Evolutionary conservation across 2,797 vertebrate species (phyloP).

Genomic region (Schizopygopsis pylzovi): DNA sequence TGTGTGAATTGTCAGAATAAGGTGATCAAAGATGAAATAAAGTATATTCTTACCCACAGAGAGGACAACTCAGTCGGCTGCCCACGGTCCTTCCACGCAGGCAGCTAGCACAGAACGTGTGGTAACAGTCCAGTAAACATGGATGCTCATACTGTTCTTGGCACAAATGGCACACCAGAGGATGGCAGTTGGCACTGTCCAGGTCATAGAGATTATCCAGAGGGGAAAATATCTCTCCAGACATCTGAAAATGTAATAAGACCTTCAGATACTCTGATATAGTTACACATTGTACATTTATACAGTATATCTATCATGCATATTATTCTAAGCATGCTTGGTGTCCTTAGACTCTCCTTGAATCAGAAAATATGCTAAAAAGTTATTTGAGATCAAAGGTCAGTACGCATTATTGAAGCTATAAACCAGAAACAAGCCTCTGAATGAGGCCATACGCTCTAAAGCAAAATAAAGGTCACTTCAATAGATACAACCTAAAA

Average conservation of each 20-base stretch:
- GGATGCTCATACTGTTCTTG: slow-evolving; percentile 83
- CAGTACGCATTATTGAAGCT: neutral
- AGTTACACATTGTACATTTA: slow-evolving; percentile 7
- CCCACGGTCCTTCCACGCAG: slow-evolving; percentile 79
- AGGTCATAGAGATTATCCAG: slow-evolving; percentile 76
- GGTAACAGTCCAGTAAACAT: slow-evolving; percentile 87
- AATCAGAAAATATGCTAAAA: neutral
- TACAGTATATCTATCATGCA: neutral
- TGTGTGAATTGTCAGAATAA: neutral
- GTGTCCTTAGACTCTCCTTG: neutral
- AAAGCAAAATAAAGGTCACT: neutral
- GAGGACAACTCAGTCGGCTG: slow-evolving; percentile 79
- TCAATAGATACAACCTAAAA: neutral
- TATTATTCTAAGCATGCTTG: neutral
- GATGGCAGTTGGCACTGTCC: slow-evolving; percentile 81
- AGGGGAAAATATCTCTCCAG: slow-evolving; percentile 82
- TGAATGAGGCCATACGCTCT: neutral
- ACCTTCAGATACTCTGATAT: slow-evolving; percentile 29
- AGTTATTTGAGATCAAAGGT: neutral
- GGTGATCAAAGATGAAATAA: neutral
- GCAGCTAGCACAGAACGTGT: slow-evolving; percentile 85
- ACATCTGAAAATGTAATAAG: slow-evolving; percentile 73
- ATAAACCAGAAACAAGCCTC: neutral
- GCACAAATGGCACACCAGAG: slow-evolving; percentile 84
- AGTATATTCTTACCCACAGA: slow-evolving; percentile 80